phyloP scores from a whole-genome alignment of 2,113 vertebrate genomes.

The Crocuta crocuta region DNA sequence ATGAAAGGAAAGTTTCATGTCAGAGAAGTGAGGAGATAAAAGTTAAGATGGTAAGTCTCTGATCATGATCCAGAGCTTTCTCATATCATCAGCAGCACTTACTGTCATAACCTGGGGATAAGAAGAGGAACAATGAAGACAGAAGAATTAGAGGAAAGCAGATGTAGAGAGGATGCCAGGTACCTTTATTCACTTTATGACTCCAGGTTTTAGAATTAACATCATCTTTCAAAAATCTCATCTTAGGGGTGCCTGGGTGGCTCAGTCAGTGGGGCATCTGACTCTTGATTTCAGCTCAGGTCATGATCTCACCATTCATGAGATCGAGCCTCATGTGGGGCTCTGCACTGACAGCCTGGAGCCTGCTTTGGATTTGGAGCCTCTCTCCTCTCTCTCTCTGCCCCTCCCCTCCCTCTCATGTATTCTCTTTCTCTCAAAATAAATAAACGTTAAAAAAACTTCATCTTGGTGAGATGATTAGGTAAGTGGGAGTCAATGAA shows the following conservation, averaged over 20 bases:
- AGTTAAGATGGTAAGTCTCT: conserved; percentile 50
- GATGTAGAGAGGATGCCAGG: not conserved
- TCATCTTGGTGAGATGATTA: not conserved
- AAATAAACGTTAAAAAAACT: not conserved
- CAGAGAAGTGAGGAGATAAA: conserved; percentile 61
- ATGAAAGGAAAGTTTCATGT: conserved; percentile 60
- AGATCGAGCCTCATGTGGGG: too few species aligned
- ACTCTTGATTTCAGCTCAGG: too few species aligned
- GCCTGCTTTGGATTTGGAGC: too few species aligned
- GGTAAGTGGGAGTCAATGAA: conserved; percentile 6
- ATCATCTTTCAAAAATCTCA: conserved; percentile 7
- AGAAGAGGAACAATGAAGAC: not conserved
- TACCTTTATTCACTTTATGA: not conserved
- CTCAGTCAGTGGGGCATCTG: too few species aligned
- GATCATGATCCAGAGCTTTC: conserved; percentile 64
- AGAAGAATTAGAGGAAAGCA: not conserved
- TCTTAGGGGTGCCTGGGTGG: not conserved
- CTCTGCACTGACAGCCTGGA: too few species aligned
- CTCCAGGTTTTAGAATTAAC: conserved; percentile 6
- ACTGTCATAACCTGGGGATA: conserved; percentile 62
- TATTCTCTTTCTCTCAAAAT: too few species aligned
- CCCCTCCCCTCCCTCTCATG: too few species aligned
- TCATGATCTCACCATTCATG: too few species aligned
- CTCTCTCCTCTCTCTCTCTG: too few species aligned
- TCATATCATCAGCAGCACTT: conserved; percentile 44